Evolutionary conservation across 2,113 vertebrate species (phyloP).

Genomic region (Nesogale talazaci): DNA sequence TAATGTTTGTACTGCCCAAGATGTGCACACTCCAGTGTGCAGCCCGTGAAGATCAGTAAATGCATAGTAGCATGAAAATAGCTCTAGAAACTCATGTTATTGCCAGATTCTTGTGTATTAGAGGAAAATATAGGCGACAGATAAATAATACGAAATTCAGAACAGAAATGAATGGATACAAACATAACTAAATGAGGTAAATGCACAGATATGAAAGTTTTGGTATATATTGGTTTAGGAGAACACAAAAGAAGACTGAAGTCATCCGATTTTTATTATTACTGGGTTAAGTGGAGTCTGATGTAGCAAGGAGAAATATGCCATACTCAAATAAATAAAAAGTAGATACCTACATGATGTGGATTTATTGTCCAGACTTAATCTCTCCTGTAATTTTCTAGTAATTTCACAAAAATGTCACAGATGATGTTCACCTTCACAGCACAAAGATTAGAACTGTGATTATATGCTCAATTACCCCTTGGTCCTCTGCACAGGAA

Average conservation of each 20-base stretch:
- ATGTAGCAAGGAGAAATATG: too few species aligned
- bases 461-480: background rate
- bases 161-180: background rate
- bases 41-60: background rate
- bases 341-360: background rate
- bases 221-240: background rate
- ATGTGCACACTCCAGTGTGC: background rate
- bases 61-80: too few species aligned
- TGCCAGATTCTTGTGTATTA: background rate
- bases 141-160: conserved; percentile 25
- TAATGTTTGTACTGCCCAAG: background rate
- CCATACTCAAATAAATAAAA: background rate
- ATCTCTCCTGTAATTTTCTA: background rate
- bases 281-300: background rate
- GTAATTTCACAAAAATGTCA: background rate
- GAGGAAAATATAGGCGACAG: background rate
- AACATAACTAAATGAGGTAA: background rate
- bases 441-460: background rate
- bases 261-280: too few species aligned
- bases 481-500: background rate
- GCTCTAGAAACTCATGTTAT: background rate
- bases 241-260: background rate
- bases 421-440: background rate
- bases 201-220: background rate
- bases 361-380: background rate